Base-by-base conservation (phyloP, 2,113 vertebrate species). In the Chrysemys picta region DNA sequence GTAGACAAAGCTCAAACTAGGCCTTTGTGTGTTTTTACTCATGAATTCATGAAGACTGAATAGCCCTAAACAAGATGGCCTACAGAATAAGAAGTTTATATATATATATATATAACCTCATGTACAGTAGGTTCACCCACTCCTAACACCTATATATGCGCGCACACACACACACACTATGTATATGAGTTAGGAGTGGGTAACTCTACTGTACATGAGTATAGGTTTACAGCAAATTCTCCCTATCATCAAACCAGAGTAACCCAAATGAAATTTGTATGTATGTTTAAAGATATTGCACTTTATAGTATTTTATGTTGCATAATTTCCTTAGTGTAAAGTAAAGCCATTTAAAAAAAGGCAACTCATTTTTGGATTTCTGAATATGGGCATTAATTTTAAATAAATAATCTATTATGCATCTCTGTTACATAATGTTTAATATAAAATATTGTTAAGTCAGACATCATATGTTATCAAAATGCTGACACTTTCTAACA, bases 251-350 rank as follows among this genome's bases (percentile, higher is more conserved):
- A 97, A 97, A 95, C 72, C 89, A 96, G 86, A 91, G 92, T 94
- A 92, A 84, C 93, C 72, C 90, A 93, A 93, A 97, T 93, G 59
- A 97, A 96, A 98, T 97, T 96, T 96, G 49, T 97, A 95, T 83
- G 90, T 1, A 1, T 96, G 97, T 98, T 97, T 92, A 93, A 97
- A 97, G 94, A 97, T 95, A 85, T 97, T 98, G 98, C 97, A 98
- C 98, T 98, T 98, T 98, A 98, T 95, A 97, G 96, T 95, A 94
- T 97, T 98, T 98, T 95, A 90, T 93, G 97, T 97, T 97, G 98
- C 97, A 98, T 98, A 91, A 92, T 75, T 97, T 97, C 98, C 98
- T 98, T 98, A 98, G 98, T 96, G 80, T 50, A 94, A 89, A 93
- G 84, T 96, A 91, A 98, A 98, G 98, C 98, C 97, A 98, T 98